Evolutionary conservation across 1,140 invertebrate genomes (phyloP).

Genomic region (Papilio aristodemus): DNA sequence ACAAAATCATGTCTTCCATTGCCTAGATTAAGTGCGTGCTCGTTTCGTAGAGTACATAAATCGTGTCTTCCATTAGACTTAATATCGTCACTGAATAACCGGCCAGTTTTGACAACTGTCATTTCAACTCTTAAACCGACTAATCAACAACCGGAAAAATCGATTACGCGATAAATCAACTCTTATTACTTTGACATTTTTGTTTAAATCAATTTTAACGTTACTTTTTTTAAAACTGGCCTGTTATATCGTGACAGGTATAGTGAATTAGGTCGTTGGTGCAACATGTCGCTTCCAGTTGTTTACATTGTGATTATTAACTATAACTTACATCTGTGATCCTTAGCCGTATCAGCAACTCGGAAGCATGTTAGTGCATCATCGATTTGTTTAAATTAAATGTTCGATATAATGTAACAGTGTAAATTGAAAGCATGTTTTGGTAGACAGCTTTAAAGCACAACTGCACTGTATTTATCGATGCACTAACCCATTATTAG

Average conservation of each 20-base stretch:
- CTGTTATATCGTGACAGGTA: background rate
- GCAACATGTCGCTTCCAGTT: constrained; percentile 19
- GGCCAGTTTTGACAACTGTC: constrained; percentile 2
- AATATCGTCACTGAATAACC: constrained; percentile 46
- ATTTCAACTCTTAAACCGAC: background rate
- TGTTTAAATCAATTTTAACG: background rate
- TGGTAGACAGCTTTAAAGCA: constrained; percentile 79
- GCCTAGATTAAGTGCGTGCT: constrained; percentile 69
- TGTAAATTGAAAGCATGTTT: constrained; percentile 71
- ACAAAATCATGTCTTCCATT: constrained; percentile 79
- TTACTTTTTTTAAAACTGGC: background rate
- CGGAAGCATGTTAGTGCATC: constrained; percentile 32
- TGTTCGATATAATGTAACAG: constrained; percentile 56
- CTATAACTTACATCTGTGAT: constrained; percentile 43
- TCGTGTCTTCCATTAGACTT: constrained; percentile 76
- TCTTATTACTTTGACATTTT: background rate
- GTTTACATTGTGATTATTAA: constrained; percentile 8
- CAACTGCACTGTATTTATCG: constrained; percentile 74
- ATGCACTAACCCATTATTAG: constrained; percentile 60
- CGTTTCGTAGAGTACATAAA: constrained; percentile 45
- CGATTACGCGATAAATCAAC: background rate
- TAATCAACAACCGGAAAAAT: background rate
- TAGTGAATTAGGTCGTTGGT: constrained; percentile 27
- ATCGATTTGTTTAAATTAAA: constrained; percentile 48
- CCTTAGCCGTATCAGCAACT: constrained; percentile 38